These are phyloP conservation scores for Plestiodon gilberti DNA, from an alignment of 2,113 vertebrate species.

Conservation along the genomic window DNA sequence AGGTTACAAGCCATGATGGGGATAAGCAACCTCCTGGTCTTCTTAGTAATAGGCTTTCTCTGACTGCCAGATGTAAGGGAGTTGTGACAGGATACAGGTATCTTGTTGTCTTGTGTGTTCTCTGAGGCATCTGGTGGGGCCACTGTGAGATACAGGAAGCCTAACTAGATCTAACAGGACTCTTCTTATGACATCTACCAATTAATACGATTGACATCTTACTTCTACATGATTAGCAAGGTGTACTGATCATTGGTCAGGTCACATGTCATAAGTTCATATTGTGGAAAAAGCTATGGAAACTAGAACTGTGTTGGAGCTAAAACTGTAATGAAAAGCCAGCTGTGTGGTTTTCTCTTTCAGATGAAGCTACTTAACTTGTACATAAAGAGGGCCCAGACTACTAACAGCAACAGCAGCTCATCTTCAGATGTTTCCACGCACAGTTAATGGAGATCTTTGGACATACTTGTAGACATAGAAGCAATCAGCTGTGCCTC, in stretches of 20 bases:
- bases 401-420: constrained; percentile 97
- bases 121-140: too few relatives aligned
- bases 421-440: constrained; percentile 96
- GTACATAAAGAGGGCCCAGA: constrained; percentile 97
- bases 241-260: neutral
- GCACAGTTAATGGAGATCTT: constrained; percentile 87
- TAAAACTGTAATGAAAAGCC: neutral
- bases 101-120: too few relatives aligned
- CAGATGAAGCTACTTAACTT: constrained; percentile 98
- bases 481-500: constrained; percentile 75
- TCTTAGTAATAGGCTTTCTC: too few relatives aligned
- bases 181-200: too few relatives aligned
- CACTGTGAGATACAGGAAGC: too few relatives aligned
- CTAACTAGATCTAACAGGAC: too few relatives aligned
- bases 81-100: too few relatives aligned
- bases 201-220: too few relatives aligned
- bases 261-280: neutral
- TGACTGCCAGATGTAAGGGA: too few relatives aligned
- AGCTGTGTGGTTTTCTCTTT: constrained; percentile 27
- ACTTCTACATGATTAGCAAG: too few relatives aligned
- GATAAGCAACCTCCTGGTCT: too few relatives aligned
- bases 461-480: constrained; percentile 68
- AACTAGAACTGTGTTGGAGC: neutral
- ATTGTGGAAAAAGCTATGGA: neutral
- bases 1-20: too few relatives aligned